Percentiles rank a stretch among this genome's conserved stretches.
These are phyloP conservation scores for Lochmaea crataegi DNA, from an alignment of 2,888 invertebrate species.

Conservation along the genomic window DNA sequence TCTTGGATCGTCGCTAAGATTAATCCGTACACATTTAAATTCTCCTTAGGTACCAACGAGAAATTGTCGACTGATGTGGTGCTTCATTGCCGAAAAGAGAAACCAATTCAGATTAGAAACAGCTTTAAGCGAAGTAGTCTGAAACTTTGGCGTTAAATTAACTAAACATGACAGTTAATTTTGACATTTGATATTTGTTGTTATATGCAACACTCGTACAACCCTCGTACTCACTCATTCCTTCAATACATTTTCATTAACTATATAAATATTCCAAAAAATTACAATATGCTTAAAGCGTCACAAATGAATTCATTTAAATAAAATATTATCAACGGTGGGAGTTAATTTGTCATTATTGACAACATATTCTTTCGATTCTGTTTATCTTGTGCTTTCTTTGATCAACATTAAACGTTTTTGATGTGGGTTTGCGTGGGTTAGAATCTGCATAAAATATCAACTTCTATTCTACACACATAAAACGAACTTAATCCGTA, in stretches of 20 bases:
- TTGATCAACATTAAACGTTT: constrained; percentile 53
- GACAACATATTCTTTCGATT: constrained; percentile 42
- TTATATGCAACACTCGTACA: too few relatives aligned
- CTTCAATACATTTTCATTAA: constrained; percentile 15
- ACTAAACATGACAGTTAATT: too few relatives aligned
- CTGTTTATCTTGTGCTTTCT: constrained; percentile 52
- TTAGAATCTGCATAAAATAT: constrained; percentile 57
- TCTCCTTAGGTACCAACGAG: too few relatives aligned
- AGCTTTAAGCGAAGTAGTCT: too few relatives aligned
- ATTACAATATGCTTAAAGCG: constrained; percentile 18
- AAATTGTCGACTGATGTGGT: too few relatives aligned
- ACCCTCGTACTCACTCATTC: neutral
- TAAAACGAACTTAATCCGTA: too few relatives aligned
- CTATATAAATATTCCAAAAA: constrained; percentile 24
- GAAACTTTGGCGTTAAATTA: too few relatives aligned
- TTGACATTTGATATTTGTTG: too few relatives aligned
- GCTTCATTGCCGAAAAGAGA: too few relatives aligned
- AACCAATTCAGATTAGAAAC: too few relatives aligned
- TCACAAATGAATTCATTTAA: constrained; percentile 30
- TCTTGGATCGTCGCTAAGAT: too few relatives aligned
- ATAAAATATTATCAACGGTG: constrained; percentile 27
- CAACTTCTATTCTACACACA: neutral
- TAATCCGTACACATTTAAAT: too few relatives aligned
- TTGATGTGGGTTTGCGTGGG: constrained; percentile 37
- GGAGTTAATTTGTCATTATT: constrained; percentile 36